A percentile compares a stretch with the other conserved stretches of the same genome.
These are phyloP conservation scores for Tamandua tetradactyla DNA, from an alignment of 2,797 vertebrate genomes.

Conservation along the genomic window DNA sequence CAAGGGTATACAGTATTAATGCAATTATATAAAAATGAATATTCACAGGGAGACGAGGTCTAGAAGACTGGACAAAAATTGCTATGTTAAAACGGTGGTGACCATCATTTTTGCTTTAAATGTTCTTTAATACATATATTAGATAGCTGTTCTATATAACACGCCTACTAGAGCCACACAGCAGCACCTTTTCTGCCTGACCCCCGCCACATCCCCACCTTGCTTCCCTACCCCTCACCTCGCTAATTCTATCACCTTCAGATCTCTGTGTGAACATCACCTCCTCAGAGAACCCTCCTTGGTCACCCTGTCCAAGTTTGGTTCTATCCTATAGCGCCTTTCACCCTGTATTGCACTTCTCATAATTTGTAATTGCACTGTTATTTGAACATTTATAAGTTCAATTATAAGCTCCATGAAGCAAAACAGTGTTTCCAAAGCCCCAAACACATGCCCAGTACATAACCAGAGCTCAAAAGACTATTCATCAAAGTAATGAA, in stretches of 20 bases:
- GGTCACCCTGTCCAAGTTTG: background rate
- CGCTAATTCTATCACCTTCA: too few species aligned
- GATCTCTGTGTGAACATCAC: rapidly evolving
- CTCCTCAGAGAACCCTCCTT: background rate
- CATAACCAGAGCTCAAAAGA: background rate
- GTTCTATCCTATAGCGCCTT: too few species aligned
- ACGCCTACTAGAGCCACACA: background rate
- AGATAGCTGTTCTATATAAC: rapidly evolving
- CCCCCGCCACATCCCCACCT: background rate
- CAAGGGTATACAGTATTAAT: background rate
- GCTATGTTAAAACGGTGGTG: background rate
- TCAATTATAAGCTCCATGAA: background rate
- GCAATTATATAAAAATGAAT: background rate
- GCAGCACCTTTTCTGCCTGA: background rate
- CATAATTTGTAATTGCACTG: rapidly evolving
- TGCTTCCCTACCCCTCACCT: rapidly evolving
- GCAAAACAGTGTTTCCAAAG: background rate
- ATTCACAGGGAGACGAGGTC: background rate
- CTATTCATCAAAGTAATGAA: too few species aligned
- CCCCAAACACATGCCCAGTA: background rate
- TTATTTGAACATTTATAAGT: background rate
- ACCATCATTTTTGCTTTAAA: background rate
- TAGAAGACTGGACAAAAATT: background rate
- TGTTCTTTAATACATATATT: background rate
- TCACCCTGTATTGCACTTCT: background rate